phyloP scores from a whole-genome alignment of 2,888 invertebrate genomes.

The Lithophane socia region DNA sequence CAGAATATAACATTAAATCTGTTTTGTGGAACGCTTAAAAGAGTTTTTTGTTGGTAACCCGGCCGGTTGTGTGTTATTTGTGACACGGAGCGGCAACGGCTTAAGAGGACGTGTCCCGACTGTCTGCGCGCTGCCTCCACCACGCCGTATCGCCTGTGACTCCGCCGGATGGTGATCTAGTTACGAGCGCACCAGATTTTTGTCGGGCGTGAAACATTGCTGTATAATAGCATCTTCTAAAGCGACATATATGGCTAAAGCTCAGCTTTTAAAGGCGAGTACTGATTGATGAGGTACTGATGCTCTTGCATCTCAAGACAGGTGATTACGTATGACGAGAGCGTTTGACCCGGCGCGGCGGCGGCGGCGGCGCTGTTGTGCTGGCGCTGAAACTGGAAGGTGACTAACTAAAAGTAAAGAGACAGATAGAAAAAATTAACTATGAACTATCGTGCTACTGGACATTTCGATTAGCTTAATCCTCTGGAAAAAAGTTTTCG shows the following conservation, averaged over 20 bases:
- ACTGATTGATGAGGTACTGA: conserved; percentile 35
- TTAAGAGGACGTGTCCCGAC: conserved; percentile 8
- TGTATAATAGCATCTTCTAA: conserved; percentile 42
- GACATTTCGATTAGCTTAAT: background rate
- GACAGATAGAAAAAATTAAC: background rate
- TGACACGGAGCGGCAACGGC: conserved; percentile 25
- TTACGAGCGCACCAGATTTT: conserved; percentile 30
- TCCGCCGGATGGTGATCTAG: background rate
- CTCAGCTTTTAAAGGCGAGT: conserved; percentile 5
- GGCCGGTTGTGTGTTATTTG: conserved; percentile 34
- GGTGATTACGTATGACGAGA: background rate
- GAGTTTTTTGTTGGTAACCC: conserved; percentile 44
- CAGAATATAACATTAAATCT: conserved; percentile 48
- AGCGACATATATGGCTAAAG: conserved; percentile 18
- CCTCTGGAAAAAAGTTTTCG: background rate
- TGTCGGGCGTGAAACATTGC: conserved; percentile 27
- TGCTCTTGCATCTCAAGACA: background rate
- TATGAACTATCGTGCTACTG: background rate
- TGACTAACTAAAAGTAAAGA: background rate
- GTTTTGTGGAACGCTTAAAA: conserved; percentile 38
- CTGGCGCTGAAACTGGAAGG: background rate
- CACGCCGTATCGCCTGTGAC: background rate
- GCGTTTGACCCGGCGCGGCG: background rate
- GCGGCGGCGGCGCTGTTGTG: too few relatives aligned
- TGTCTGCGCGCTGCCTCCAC: background rate